These are phyloP conservation scores for Eulithis prunata DNA, from an alignment of 2,888 invertebrate genomes.

Conservation along the genomic window DNA sequence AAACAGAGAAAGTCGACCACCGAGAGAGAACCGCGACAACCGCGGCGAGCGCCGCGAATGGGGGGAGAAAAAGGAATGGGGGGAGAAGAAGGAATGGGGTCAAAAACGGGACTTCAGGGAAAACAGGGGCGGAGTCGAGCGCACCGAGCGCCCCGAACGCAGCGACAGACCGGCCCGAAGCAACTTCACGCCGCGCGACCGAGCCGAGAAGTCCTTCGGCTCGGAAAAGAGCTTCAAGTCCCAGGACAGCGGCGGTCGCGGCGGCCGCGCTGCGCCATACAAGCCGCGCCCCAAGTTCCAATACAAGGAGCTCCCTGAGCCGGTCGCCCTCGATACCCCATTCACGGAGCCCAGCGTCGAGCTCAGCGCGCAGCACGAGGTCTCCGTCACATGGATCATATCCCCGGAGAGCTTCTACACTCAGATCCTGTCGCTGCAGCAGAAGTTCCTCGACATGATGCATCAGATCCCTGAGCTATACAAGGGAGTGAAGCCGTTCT, in stretches of 20 bases:
- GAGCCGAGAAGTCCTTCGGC: conserved; percentile 62
- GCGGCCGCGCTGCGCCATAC: conserved; percentile 59
- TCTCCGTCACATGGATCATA: conserved; percentile 89
- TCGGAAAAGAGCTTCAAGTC: conserved; percentile 66
- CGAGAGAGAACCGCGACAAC: conserved; percentile 40
- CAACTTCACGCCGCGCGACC: conserved; percentile 70
- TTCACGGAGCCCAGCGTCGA: conserved; percentile 78
- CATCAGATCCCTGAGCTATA: conserved; percentile 88
- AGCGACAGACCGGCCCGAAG: conserved; percentile 55
- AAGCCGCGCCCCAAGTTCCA: conserved; percentile 66
- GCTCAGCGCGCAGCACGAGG: conserved; percentile 81
- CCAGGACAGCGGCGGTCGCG: conserved; percentile 56
- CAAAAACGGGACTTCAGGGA: conserved; percentile 49
- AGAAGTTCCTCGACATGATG: conserved; percentile 88
- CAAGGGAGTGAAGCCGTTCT: conserved; percentile 75
- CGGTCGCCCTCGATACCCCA: conserved; percentile 74
- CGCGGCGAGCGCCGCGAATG: conserved; percentile 52
- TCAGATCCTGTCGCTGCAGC: conserved; percentile 78
- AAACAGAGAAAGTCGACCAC: conserved; percentile 37
- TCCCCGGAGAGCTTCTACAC: conserved; percentile 90
- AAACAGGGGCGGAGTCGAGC: conserved; percentile 45
- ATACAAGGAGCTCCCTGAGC: conserved; percentile 70
- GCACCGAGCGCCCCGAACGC: conserved; percentile 41
- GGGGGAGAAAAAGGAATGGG: conserved; percentile 49
- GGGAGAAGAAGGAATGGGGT: conserved; percentile 48